Evolutionary conservation across 30 jellyfish, hydroid and myxozoan genomes (phyloP).

Genomic region (Clytia hemisphaerica): DNA sequence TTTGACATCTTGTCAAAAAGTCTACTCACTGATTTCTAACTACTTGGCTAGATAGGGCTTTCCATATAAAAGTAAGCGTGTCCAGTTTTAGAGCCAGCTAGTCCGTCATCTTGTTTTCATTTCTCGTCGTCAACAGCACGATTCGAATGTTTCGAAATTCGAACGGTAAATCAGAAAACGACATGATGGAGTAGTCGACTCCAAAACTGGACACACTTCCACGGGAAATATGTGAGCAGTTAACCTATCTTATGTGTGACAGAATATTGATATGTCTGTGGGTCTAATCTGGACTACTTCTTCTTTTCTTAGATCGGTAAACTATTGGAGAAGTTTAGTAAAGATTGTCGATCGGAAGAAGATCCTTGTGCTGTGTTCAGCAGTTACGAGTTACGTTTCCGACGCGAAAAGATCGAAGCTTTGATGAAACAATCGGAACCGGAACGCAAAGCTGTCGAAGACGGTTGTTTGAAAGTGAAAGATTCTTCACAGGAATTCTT

Average conservation of each 20-base stretch:
- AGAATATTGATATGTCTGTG: no score
- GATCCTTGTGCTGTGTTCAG: constrained; percentile 78
- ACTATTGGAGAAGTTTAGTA: constrained; percentile 81
- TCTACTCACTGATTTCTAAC: neutral
- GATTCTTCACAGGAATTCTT: constrained; percentile 84
- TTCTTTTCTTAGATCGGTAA: constrained; percentile 53
- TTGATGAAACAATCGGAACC: constrained; percentile 62
- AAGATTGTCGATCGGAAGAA: constrained; percentile 88
- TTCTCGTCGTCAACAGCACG: no score
- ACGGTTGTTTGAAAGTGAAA: constrained; percentile 80
- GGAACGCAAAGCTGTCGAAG: constrained; percentile 77
- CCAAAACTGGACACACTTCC: no score
- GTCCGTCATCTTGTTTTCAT: no score
- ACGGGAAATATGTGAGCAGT: no score
- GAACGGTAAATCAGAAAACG: no score
- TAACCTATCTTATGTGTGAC: no score
- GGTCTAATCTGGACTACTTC: no score
- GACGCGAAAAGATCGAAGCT: constrained; percentile 69
- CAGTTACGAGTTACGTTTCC: constrained; percentile 52
- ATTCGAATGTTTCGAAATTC: neutral
- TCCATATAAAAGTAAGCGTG: no score
- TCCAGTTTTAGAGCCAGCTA: no score
- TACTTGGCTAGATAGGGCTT: no score
- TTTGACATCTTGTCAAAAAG: neutral
- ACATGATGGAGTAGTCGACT: no score